These are phyloP conservation scores for Bugulina stolonifera DNA, from an alignment of 2,888 invertebrate species.

Conservation along the genomic window DNA sequence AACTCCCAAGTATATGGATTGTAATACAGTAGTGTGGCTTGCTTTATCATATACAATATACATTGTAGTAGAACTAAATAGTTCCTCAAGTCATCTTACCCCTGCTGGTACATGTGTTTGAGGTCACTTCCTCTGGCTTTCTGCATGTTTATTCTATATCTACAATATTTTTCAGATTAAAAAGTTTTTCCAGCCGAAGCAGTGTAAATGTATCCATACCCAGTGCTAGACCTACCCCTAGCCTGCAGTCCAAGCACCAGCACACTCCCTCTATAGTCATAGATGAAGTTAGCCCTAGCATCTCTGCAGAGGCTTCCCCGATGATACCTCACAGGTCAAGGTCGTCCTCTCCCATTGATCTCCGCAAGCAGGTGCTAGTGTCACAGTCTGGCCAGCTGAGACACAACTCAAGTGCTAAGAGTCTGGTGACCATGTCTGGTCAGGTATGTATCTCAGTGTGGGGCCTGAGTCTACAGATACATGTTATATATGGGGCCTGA, in stretches of 20 bases:
- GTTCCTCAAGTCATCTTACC: too few species aligned
- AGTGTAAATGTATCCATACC: background rate
- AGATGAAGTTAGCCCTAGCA: background rate
- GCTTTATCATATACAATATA: too few species aligned
- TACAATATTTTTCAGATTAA: background rate
- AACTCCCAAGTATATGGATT: too few species aligned
- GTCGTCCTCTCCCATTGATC: background rate
- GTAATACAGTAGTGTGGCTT: too few species aligned
- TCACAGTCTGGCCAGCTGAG: background rate
- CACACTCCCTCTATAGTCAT: background rate
- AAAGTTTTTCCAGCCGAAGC: background rate
- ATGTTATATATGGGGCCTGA: too few species aligned
- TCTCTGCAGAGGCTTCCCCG: background rate
- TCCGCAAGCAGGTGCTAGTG: constrained; percentile 8
- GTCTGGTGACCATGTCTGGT: background rate
- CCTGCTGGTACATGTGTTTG: too few species aligned
- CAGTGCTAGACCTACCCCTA: background rate
- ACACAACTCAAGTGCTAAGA: background rate
- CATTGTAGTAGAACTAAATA: too few species aligned
- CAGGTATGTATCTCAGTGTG: too few species aligned
- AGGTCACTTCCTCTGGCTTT: too few species aligned
- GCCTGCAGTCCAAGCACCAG: background rate
- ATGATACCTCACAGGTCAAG: background rate
- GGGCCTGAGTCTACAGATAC: too few species aligned
- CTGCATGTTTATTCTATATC: too few species aligned